Evolutionary conservation across 2,888 invertebrate species (phyloP).

Genomic region (Ectobius pallidus): DNA sequence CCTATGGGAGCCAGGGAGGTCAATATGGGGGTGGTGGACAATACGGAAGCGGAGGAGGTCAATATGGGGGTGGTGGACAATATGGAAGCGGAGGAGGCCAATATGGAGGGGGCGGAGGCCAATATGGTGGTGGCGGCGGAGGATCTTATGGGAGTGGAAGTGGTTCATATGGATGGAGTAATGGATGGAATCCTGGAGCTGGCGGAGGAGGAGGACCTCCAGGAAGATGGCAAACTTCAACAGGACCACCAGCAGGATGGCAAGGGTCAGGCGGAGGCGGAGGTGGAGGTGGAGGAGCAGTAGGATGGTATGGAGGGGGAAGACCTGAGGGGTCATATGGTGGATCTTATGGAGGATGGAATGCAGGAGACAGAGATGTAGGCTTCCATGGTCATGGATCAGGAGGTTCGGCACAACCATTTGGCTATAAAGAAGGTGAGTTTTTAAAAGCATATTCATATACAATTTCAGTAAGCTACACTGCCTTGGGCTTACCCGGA

Average conservation of each 20-base stretch:
- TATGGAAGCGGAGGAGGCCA: conserved; percentile 17
- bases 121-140: conserved; percentile 44
- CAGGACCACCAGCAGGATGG: neutral
- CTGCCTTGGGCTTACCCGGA: too few species aligned
- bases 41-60: conserved; percentile 32
- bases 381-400: conserved; percentile 9
- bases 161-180: conserved; percentile 49
- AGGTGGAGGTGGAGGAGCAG: conserved; percentile 14
- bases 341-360: neutral
- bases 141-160: conserved; percentile 51
- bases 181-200: neutral
- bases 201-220: neutral
- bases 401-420: neutral
- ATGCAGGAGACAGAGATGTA: neutral
- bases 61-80: conserved; percentile 24
- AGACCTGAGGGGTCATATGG: neutral
- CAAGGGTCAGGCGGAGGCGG: conserved; percentile 7
- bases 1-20: conserved; percentile 39
- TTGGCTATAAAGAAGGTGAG: conserved; percentile 29
- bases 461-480: too few species aligned
- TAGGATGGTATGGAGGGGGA: neutral
- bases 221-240: too few species aligned
- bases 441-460: too few species aligned
- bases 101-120: conserved; percentile 38
- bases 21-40: conserved; percentile 35